Base-by-base conservation (phyloP, 1,140 invertebrate species). In the Ceratina calcarata region DNA sequence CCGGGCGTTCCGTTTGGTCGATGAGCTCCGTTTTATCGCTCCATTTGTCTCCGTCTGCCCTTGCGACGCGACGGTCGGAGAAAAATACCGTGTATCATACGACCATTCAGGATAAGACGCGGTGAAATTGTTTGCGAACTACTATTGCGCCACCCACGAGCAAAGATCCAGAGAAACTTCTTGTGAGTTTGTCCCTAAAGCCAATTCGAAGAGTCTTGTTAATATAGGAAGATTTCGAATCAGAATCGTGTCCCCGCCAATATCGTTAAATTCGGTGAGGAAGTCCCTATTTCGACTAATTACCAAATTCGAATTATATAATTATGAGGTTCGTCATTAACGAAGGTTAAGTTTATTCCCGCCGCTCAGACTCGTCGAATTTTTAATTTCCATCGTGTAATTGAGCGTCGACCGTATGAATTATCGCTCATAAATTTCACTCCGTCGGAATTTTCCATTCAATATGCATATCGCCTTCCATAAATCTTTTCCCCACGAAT, bases 371-470 rank as follows among this genome's bases (percentile, higher is more conserved):
- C 13, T 6, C 8, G 45, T 20, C 20, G 69, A 37, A 16, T 53
- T 68, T 71, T 78, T 71, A 62, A 77, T 77, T 61, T 70, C 37
- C 13, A 12, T 3, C n/a, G 7, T 15, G 18, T 77, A 77, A 70
- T 70, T 77, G 55, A 51, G 18, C 45, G 27, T 70, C 75, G 66
- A 62, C 8, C 2, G 16, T 27, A 22, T 70, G 75, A 77, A 3
- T 77, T 77, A 70, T 70, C n/a, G 67, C 12, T 58, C 45, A 24
- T 77, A 77, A 77, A 77, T 77, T 60, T 18, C 24, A 22, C 22
- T 18, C 15, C 1, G 45, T 2, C 1, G 6, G 15, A n/a, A 70
- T 77, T 77, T 61, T n/a, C 75, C 67, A 51, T 53, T 18, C 45
- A 51, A 62, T 53, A 70, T 61, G 75, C 66, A 51, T 69, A 69